A percentile compares a stretch with the other conserved stretches of the same genome.
Evolutionary conservation across 2,797 vertebrate genomes (phyloP).

Genomic region (Hyperoplus lanceolatus): DNA sequence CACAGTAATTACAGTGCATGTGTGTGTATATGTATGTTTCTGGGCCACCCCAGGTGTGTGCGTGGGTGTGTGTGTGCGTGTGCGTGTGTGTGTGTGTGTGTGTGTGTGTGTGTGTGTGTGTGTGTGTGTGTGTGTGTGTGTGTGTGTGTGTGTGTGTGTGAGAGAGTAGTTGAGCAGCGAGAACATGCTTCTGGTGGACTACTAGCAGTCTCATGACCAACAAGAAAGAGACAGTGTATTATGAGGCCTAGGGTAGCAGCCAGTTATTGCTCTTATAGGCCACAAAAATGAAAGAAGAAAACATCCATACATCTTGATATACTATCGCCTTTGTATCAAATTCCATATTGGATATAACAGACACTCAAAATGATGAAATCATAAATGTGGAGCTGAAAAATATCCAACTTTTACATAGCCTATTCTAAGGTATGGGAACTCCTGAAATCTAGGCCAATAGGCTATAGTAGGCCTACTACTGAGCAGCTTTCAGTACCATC

Average conservation of each 20-base stretch:
- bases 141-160: too few relatives aligned
- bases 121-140: neutral
- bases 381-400: neutral
- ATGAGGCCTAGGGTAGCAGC: neutral
- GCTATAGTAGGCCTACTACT: neutral
- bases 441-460: neutral
- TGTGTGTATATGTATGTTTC: conserved; percentile 52
- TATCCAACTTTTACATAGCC: neutral
- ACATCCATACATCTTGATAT: neutral
- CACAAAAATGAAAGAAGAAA: neutral
- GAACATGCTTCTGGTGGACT: neutral
- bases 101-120: conserved; percentile 13
- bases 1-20: conserved; percentile 78
- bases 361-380: neutral
- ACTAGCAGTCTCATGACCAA: conserved; percentile 7
- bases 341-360: neutral
- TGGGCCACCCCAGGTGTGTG: conserved; percentile 66
- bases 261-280: neutral
- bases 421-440: neutral
- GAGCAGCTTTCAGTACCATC: neutral
- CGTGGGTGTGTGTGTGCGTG: conserved; percentile 28
- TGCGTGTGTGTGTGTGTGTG: conserved; percentile 4
- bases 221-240: conserved; percentile 9
- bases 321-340: neutral
- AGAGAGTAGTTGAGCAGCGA: too few relatives aligned